Conservation (phyloP, 2,888 invertebrate genomes). For the Thymelicus sylvestris region DNA sequence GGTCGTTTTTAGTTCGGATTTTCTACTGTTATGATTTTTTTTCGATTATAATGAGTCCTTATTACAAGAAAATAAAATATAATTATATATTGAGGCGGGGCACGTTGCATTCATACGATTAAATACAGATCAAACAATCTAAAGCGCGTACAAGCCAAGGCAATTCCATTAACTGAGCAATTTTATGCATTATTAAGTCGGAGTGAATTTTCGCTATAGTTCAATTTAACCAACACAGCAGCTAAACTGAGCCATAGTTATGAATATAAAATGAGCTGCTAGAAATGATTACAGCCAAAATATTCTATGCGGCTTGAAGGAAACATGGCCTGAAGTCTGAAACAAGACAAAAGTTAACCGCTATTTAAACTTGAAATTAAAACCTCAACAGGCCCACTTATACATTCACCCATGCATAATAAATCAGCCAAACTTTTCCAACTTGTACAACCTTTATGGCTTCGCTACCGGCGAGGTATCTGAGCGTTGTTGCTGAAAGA, state of each 20-base stretch:
- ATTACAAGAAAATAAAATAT: too few species aligned
- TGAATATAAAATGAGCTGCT: conserved; percentile 18
- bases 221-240: conserved; percentile 5
- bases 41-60: too few species aligned
- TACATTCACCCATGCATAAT: conserved; percentile 32
- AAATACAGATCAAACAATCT: neutral
- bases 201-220: conserved; percentile 7
- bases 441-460: conserved; percentile 31
- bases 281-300: conserved; percentile 4
- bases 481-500: neutral
- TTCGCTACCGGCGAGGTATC: conserved; percentile 1
- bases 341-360: conserved; percentile 20
- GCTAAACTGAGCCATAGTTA: neutral
- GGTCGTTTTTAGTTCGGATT: too few species aligned
- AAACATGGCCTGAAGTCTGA: neutral
- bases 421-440: conserved; percentile 28
- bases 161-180: neutral
- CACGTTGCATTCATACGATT: too few species aligned
- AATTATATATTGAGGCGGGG: too few species aligned
- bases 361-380: conserved; percentile 36
- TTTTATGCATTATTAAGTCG: neutral
- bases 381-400: conserved; percentile 21
- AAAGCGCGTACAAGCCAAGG: neutral
- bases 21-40: too few species aligned
- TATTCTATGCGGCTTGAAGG: neutral